Conservation (phyloP, 1,140 invertebrate species). For the Drosophila rufa region DNA sequence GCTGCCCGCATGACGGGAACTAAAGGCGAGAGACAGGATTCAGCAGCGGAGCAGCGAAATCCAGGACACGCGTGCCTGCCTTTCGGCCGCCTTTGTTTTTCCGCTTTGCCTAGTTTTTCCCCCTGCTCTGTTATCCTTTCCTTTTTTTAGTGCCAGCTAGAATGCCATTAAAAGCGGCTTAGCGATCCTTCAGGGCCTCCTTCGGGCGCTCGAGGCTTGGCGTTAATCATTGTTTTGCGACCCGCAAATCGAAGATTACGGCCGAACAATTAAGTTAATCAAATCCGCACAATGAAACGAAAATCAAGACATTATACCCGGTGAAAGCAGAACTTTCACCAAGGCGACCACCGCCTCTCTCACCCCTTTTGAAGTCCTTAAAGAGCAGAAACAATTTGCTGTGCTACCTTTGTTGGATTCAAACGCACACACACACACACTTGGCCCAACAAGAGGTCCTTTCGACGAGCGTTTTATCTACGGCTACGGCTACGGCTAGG, state of each 20-base stretch:
- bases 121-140: constrained; percentile 12
- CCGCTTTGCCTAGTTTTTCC: constrained; percentile 29
- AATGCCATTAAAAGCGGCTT: constrained; percentile 79
- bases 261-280: constrained; percentile 79
- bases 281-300: constrained; percentile 64
- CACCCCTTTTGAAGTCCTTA: constrained; percentile 52
- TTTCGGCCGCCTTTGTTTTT: constrained; percentile 34
- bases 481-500: constrained; percentile 55
- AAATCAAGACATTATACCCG: constrained; percentile 72
- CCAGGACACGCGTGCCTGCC: constrained; percentile 40
- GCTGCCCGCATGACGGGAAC: constrained; percentile 30
- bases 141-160: constrained; percentile 30
- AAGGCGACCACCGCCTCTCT: constrained; percentile 12
- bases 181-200: constrained; percentile 45
- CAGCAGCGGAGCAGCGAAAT: constrained; percentile 14
- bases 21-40: constrained; percentile 26
- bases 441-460: constrained; percentile 13
- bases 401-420: constrained; percentile 57
- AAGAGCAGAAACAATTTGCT: constrained; percentile 68
- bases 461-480: constrained; percentile 75
- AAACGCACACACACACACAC: constrained; percentile 1
- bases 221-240: constrained; percentile 78
- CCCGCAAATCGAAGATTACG: constrained; percentile 54
- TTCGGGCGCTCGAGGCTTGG: constrained; percentile 13
- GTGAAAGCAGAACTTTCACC: constrained; percentile 38